A percentile compares a stretch with the other conserved stretches of the same genome.
Evolutionary conservation across 2,888 invertebrate genomes (phyloP).

Genomic region (Standfussiana lucernea): DNA sequence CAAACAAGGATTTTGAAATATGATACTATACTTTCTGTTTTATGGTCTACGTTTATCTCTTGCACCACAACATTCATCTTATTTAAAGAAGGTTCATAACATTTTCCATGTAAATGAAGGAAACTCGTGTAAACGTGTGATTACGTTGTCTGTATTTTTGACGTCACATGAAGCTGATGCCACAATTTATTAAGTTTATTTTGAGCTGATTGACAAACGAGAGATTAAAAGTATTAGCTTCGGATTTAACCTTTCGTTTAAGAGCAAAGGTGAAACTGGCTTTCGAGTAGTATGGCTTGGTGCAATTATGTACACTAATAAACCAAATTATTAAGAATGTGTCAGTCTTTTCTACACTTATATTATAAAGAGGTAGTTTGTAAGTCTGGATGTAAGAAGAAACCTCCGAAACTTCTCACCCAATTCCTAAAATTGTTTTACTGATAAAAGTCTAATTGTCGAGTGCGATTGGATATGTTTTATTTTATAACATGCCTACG

Average conservation of each 20-base stretch:
- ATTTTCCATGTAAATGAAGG: constrained; percentile 67
- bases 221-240: neutral
- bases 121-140: constrained; percentile 61
- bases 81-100: constrained; percentile 66
- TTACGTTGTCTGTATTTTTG: constrained; percentile 37
- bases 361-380: neutral
- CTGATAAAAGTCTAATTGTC: neutral
- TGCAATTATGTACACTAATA: neutral
- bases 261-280: neutral
- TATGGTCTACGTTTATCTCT: constrained; percentile 22
- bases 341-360: neutral
- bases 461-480: neutral
- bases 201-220: constrained; percentile 15
- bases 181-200: constrained; percentile 23
- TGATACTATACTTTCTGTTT: neutral
- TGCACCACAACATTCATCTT: constrained; percentile 58
- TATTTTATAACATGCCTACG: neutral
- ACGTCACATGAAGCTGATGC: constrained; percentile 14
- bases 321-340: neutral
- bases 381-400: neutral
- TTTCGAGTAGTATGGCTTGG: neutral
- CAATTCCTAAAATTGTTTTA: neutral
- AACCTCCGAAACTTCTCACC: neutral
- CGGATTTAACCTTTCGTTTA: neutral
- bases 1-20: neutral